These are phyloP conservation scores for Zosterops hypoxanthus DNA, from an alignment of 2,113 vertebrate genomes.

Conservation along the genomic window DNA sequence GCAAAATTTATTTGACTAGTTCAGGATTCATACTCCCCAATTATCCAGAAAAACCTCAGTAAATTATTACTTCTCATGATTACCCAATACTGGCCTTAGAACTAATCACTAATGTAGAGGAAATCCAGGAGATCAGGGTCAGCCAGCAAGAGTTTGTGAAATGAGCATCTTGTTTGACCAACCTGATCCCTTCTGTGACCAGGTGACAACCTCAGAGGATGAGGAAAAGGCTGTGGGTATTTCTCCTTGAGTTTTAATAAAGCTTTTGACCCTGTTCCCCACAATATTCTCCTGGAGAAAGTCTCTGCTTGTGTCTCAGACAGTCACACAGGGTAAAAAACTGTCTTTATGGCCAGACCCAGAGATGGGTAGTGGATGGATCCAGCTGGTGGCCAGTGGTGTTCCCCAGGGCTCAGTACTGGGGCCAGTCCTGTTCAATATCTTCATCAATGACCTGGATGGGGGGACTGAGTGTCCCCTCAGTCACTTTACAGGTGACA, in stretches of 20 bases:
- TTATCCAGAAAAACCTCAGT: neutral
- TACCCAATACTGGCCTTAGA: neutral
- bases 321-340: accelerated
- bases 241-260: neutral
- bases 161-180: neutral
- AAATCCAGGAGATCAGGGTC: neutral
- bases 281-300: neutral
- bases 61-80: neutral
- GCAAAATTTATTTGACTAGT: neutral
- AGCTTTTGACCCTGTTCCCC: neutral
- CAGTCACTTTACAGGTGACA: neutral
- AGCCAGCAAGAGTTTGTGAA: neutral
- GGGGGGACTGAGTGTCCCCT: neutral
- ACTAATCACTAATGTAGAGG: neutral
- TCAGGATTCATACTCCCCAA: neutral
- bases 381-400: neutral
- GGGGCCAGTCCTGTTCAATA: neutral
- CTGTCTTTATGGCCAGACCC: accelerated
- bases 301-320: neutral
- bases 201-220: neutral
- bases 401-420: neutral
- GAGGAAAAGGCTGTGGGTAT: neutral
- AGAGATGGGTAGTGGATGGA: neutral
- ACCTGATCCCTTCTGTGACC: neutral
- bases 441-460: neutral